Percentiles rank a stretch among this genome's conserved stretches.
These are phyloP conservation scores for Bombus pyrosoma DNA, from an alignment of 1,140 invertebrate genomes.

Conservation along the genomic window DNA sequence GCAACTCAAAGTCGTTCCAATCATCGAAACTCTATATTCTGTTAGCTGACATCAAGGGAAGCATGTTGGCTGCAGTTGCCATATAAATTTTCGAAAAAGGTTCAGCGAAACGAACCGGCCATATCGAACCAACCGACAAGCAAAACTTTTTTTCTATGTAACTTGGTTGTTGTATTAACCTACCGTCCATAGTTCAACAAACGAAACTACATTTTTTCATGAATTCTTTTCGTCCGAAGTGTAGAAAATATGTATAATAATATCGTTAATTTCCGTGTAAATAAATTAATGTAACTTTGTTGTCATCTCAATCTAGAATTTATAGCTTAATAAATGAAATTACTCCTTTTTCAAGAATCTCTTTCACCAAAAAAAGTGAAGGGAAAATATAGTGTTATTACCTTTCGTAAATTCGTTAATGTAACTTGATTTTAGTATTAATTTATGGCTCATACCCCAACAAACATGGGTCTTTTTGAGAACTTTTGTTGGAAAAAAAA, in stretches of 20 bases:
- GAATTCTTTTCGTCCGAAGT: not conserved
- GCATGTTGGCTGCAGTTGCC: slow-evolving; percentile 1
- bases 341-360: no score
- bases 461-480: not conserved
- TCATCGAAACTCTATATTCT: slow-evolving; percentile 20
- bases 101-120: not conserved
- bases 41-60: slow-evolving; percentile 10
- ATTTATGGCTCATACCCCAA: not conserved
- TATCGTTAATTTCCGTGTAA: not conserved
- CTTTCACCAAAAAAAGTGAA: not conserved
- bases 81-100: slow-evolving; percentile 6
- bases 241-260: not conserved
- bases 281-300: not conserved
- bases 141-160: not conserved
- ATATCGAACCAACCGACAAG: not conserved
- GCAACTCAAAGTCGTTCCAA: slow-evolving; percentile 25
- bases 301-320: not conserved
- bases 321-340: not conserved
- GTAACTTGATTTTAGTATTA: not conserved
- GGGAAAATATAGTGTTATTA: not conserved
- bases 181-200: not conserved
- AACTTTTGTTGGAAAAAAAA: not conserved
- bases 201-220: not conserved
- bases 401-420: not conserved
- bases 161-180: not conserved